Conservation (phyloP, 1,140 invertebrate genomes). For the Bombus waltoni region DNA sequence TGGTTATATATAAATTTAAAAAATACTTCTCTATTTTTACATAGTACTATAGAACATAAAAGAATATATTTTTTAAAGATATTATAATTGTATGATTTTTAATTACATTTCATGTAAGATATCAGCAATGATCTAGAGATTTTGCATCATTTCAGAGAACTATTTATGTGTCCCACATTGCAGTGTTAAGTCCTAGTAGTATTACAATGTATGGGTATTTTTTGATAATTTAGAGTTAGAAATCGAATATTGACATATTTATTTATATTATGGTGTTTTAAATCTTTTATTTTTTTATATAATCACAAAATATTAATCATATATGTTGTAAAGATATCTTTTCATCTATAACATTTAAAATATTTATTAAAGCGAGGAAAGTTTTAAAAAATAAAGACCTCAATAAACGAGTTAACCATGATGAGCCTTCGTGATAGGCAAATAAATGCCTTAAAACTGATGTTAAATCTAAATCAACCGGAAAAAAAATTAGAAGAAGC, state of each 20-base stretch:
- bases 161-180: constrained; percentile 44
- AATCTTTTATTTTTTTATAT: constrained; percentile 11
- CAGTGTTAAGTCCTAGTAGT: constrained; percentile 14
- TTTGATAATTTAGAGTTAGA: constrained; percentile 39
- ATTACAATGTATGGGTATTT: constrained; percentile 35
- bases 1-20: neutral
- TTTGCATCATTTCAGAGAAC: constrained; percentile 5
- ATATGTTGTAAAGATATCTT: neutral
- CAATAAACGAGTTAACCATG: constrained; percentile 80
- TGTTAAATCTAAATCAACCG: constrained; percentile 95
- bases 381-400: neutral
- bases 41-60: neutral
- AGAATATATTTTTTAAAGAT: neutral
- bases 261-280: constrained; percentile 17
- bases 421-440: constrained; percentile 88
- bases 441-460: constrained; percentile 93
- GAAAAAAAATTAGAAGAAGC: constrained; percentile 88
- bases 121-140: constrained; percentile 19
- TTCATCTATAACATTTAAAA: neutral
- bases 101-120: neutral
- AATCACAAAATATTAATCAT: neutral
- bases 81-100: neutral
- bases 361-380: constrained; percentile 1
- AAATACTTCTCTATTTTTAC: neutral
- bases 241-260: constrained; percentile 48